phyloP scores from a whole-genome alignment of 2,888 invertebrate species.

The Margaritifera margaritifera region DNA sequence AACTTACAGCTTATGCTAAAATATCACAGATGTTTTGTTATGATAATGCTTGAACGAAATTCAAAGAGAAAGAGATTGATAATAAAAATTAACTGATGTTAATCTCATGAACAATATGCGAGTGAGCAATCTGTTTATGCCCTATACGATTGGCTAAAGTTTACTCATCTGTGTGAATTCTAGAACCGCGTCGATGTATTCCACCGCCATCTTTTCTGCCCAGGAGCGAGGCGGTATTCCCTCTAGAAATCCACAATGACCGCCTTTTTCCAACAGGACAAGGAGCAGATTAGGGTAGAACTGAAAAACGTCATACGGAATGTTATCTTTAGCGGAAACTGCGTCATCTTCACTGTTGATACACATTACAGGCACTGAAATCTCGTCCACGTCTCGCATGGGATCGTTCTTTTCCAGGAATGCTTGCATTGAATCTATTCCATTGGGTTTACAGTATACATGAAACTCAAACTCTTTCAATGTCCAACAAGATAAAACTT shows the following conservation, averaged over 20 bases:
- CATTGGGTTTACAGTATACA: constrained; percentile 57
- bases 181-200: constrained; percentile 53
- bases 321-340: constrained; percentile 44
- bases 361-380: constrained; percentile 65
- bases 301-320: constrained; percentile 65
- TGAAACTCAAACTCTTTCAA: constrained; percentile 56
- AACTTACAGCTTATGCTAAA: too few species aligned
- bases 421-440: constrained; percentile 47
- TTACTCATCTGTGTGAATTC: constrained; percentile 28
- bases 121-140: too few species aligned
- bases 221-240: constrained; percentile 44
- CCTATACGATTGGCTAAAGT: too few species aligned
- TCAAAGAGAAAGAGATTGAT: too few species aligned
- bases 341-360: constrained; percentile 68
- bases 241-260: constrained; percentile 69
- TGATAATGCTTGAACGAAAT: too few species aligned
- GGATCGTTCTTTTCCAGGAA: constrained; percentile 69
- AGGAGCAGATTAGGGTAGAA: constrained; percentile 67
- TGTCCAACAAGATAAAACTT: constrained; percentile 47
- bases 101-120: too few species aligned
- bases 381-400: constrained; percentile 67
- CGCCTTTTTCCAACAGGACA: constrained; percentile 62
- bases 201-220: constrained; percentile 50
- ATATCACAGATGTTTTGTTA: too few species aligned
- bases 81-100: too few species aligned